These are phyloP conservation scores for Coelopa pilipes DNA, from an alignment of 2,888 invertebrate species.

Conservation along the genomic window DNA sequence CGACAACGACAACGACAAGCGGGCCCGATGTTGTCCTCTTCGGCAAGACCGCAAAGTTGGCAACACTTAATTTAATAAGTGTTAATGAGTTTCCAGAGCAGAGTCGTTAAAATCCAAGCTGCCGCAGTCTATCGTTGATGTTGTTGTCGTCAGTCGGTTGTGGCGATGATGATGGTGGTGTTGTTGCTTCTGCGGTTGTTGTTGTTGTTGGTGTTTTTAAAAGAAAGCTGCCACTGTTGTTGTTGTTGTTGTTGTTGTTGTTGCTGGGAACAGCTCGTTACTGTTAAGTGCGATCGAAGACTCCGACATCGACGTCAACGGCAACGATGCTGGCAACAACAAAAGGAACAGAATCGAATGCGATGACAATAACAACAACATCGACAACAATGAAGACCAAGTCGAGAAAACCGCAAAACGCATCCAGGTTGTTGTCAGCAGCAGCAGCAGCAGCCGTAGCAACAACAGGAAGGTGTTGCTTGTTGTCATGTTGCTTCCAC, in stretches of 20 bases:
- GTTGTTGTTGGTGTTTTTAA: background rate
- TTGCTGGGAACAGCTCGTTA: conserved; percentile 18
- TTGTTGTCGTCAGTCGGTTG: conserved; percentile 15
- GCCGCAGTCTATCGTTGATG: conserved; percentile 21
- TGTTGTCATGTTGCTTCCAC: background rate
- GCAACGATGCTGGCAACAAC: background rate
- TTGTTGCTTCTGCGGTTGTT: no score
- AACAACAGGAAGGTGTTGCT: background rate
- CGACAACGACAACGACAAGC: background rate
- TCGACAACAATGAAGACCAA: background rate
- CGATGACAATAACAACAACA: conserved; percentile 14
- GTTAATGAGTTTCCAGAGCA: conserved; percentile 59
- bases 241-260: background rate
- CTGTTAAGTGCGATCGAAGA: conserved; percentile 24
- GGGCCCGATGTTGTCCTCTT: no score
- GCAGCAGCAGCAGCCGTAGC: background rate
- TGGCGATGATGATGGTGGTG: no score
- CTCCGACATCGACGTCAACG: background rate
- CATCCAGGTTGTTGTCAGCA: conserved; percentile 24
- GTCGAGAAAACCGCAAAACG: conserved; percentile 20
- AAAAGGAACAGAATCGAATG: conserved; percentile 17
- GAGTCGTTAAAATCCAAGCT: conserved; percentile 42
- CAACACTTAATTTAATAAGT: conserved; percentile 61
- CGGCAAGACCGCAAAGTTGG: conserved; percentile 31
- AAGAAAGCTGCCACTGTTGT: no score